Percentiles rank a stretch among this genome's conserved stretches.
These are phyloP conservation scores for Coelogynopora nodosa DNA, from an alignment of 2,888 invertebrate genomes.

Conservation along the genomic window DNA sequence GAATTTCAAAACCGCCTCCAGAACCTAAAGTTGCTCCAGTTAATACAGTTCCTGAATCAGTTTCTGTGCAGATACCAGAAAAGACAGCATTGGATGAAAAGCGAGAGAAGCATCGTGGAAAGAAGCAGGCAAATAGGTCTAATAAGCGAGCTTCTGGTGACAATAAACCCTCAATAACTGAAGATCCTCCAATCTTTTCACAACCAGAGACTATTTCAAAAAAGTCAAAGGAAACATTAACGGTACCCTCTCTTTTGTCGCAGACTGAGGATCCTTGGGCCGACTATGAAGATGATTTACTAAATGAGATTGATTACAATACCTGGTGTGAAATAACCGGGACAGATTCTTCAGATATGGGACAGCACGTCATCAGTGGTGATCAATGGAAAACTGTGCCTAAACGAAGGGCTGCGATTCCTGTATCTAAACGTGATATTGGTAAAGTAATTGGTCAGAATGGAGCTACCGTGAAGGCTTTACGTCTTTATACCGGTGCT, in stretches of 20 bases:
- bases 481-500: conserved; percentile 89
- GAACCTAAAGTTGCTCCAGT: not conserved
- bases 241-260: not conserved
- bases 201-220: not conserved
- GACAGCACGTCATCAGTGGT: conserved; percentile 5
- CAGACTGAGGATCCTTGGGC: not conserved
- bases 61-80: not conserved
- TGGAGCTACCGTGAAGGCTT: conserved; percentile 95
- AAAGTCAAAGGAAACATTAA: not conserved
- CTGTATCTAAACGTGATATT: conserved; percentile 87
- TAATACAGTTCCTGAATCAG: not conserved
- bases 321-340: conserved; percentile 39
- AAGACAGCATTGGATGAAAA: conserved; percentile 1
- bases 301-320: conserved; percentile 15
- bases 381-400: conserved; percentile 37
- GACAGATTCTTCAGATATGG: conserved; percentile 20
- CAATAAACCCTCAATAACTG: not conserved
- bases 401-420: conserved; percentile 73
- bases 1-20: not conserved
- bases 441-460: conserved; percentile 94
- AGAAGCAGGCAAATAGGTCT: not conserved
- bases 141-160: not conserved
- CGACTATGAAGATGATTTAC: not conserved
- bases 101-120: not conserved
- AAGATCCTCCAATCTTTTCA: not conserved